Evolutionary conservation across 2,113 vertebrate species (phyloP).

Genomic region (Embiotoca jacksoni): DNA sequence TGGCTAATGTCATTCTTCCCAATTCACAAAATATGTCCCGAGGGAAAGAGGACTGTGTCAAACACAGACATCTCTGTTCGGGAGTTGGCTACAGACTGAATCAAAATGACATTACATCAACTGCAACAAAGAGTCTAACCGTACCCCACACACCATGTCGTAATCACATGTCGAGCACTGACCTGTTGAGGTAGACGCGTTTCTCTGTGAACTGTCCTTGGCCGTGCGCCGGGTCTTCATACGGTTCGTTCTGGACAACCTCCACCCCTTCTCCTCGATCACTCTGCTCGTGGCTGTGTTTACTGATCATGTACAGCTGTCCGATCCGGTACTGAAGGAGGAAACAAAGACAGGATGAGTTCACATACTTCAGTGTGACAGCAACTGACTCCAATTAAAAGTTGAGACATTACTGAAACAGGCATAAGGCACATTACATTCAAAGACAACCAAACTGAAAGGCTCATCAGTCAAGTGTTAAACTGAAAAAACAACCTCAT

Average conservation of each 20-base stretch:
- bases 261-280: conserved; percentile 97
- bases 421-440: too few species aligned
- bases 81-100: not conserved
- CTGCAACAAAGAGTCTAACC: not conserved
- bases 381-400: too few species aligned
- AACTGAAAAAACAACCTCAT: too few species aligned
- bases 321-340: conserved; percentile 92
- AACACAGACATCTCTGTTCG: not conserved
- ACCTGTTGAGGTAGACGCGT: conserved; percentile 98
- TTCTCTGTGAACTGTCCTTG: conserved; percentile 97
- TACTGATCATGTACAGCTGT: conserved; percentile 98
- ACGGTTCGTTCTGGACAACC: conserved; percentile 96
- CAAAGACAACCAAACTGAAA: too few species aligned
- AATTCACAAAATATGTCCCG: not conserved
- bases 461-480: too few species aligned
- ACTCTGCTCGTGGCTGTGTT: conserved; percentile 97
- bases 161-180: conserved; percentile 46
- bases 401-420: too few species aligned
- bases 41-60: too few species aligned
- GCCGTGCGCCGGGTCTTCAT: conserved; percentile 92
- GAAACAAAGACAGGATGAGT: conserved; percentile 89
- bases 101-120: not conserved
- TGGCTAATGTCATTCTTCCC: not conserved
- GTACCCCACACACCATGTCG: not conserved
- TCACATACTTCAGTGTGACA: conserved; percentile 2